phyloP scores from a whole-genome alignment of 2,797 vertebrate species.

The Urocyon cinereoargenteus region DNA sequence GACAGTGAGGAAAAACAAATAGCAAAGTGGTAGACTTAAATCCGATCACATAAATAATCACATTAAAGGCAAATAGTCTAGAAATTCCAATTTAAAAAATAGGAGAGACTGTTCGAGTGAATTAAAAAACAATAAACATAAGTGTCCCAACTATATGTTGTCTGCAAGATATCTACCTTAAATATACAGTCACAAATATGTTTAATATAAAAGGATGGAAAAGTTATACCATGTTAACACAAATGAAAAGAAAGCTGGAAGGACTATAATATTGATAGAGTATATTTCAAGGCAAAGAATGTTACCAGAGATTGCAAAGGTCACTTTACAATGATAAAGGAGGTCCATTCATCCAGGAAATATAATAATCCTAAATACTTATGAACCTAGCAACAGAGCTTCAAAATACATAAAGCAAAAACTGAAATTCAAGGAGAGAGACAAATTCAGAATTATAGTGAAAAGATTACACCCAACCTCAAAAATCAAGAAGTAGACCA shows the following conservation, averaged over 20 bases:
- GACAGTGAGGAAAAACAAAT: not conserved
- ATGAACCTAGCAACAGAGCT: not conserved
- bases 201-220: not conserved
- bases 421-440: not conserved
- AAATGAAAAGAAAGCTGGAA: not conserved
- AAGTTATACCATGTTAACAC: not conserved
- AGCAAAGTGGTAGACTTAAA: not conserved
- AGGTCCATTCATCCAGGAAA: not conserved
- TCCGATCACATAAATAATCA: not conserved
- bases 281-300: not conserved
- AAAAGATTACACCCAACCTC: not conserved
- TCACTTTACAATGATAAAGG: not conserved
- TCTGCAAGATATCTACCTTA: not conserved
- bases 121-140: not conserved
- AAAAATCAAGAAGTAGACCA: not conserved
- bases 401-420: not conserved
- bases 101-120: not conserved
- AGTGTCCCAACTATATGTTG: not conserved
- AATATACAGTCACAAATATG: not conserved
- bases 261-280: not conserved
- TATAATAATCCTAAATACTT: not conserved
- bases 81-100: not conserved
- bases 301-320: not conserved
- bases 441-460: not conserved
- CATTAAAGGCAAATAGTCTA: not conserved